Evolutionary conservation across 1,140 invertebrate species (phyloP), one percentile per base, ranked within the genome.

Genomic region (Daktulosphaira vitifoliae): DNA sequence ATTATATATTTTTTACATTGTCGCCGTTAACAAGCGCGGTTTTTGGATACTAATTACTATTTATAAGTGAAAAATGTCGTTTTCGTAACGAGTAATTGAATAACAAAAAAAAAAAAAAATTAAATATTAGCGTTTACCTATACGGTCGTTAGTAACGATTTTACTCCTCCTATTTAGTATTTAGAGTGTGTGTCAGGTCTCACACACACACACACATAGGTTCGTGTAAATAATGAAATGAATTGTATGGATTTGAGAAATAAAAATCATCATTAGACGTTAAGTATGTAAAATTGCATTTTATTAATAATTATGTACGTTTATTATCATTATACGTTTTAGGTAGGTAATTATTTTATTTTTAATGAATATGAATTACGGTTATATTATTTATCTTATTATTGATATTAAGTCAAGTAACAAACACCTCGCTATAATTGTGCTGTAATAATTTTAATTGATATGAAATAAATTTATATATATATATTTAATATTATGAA

Each of bases 361-460:
- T 33, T 6, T 33, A 33, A 33, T 33, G 11, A 33, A 6, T 33
- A 33, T 33, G 29, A 33, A 33, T 6, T 11, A 33, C 29, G 29
- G 11, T 62, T 62, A 48, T 46, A 29, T 62, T 25, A 42, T 39
- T 44, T 7, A 7, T 44, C 42, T 62, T 62, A 62, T 62, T 62
- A 62, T 62, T 62, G 54, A 62, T 62, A 62, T 62, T 62, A 46
- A 62, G 54, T 62, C 54, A 62, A 62, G 54, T 62, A 62, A 62
- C 54, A 62, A 44, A 62, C 54, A 62, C 54, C 54, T 62, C 54
- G 54, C 54, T 62, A 62, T 62, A 62, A 62, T 46, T 62, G 54
- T 62, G 54, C 54, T 62, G 54, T 62, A 62, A 62, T 62, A 62
- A 62, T 62, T 62, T 46, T 62, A 62, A 62, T 62, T 33, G 5